A percentile compares a stretch with the other conserved stretches of the same genome.
Evolutionary conservation across 2,888 invertebrate species (phyloP).

Genomic region (Fissipunctia ypsillon): DNA sequence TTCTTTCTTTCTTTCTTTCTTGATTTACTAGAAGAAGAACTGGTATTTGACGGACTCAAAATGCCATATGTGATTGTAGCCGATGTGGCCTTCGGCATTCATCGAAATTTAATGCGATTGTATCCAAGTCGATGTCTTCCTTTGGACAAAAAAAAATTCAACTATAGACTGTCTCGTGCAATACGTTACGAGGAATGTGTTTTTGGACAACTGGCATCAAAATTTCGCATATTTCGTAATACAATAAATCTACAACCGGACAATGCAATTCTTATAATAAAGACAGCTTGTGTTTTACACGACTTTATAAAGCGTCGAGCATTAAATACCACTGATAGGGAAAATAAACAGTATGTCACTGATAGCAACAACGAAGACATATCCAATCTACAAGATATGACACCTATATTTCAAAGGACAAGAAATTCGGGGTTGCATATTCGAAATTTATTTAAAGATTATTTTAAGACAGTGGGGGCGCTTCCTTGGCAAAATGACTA

Average conservation of each 20-base stretch:
- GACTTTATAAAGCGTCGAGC: constrained; percentile 46
- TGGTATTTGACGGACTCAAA: too few relatives aligned
- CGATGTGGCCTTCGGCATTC: constrained; percentile 54
- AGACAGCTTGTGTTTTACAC: constrained; percentile 40
- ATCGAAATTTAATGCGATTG: constrained; percentile 45
- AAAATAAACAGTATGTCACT: too few relatives aligned
- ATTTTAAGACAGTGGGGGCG: constrained; percentile 52
- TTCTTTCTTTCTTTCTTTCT: too few relatives aligned
- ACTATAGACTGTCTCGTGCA: constrained; percentile 44
- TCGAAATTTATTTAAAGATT: constrained; percentile 51
- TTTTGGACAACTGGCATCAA: constrained; percentile 37
- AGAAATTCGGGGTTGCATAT: constrained; percentile 50
- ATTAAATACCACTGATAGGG: constrained; percentile 39
- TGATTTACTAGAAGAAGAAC: too few relatives aligned
- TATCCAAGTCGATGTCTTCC: constrained; percentile 41
- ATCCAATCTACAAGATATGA: constrained; percentile 47
- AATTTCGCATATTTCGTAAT: constrained; percentile 37
- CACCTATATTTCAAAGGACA: constrained; percentile 47
- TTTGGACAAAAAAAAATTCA: constrained; percentile 36
- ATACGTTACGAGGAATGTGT: constrained; percentile 43
- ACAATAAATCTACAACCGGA: constrained; percentile 37
- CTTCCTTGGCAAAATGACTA: constrained; percentile 52
- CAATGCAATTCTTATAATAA: constrained; percentile 29
- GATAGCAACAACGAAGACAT: too few relatives aligned
- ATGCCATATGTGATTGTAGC: too few relatives aligned